phyloP scores from a whole-genome alignment of 2,797 vertebrate genomes.

The Halcyon badia region DNA sequence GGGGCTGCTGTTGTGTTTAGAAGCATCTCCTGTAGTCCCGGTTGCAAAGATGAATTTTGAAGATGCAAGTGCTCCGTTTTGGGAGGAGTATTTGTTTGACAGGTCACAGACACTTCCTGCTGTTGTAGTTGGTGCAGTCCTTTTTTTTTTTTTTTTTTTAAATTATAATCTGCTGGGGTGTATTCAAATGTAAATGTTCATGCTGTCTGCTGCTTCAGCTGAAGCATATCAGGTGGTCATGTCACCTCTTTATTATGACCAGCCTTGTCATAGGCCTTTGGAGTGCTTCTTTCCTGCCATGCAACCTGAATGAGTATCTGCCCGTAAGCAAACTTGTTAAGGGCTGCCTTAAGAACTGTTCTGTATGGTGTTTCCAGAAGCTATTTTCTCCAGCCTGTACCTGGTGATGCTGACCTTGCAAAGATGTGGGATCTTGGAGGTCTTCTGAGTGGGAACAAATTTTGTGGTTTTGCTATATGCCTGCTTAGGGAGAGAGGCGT shows the following conservation, averaged over 20 bases:
- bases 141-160: background rate
- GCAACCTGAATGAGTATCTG: conserved; percentile 50
- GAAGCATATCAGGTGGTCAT: background rate
- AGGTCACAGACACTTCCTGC: background rate
- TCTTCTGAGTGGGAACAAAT: background rate
- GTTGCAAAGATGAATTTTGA: background rate
- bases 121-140: background rate
- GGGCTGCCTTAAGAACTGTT: background rate
- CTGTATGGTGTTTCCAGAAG: background rate
- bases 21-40: background rate
- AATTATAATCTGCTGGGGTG: background rate
- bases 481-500: background rate
- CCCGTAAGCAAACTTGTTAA: background rate
- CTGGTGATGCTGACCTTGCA: background rate
- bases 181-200: conserved; percentile 68
- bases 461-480: background rate
- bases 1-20: background rate
- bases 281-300: conserved; percentile 37
- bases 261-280: conserved; percentile 57
- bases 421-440: background rate
- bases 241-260: conserved; percentile 44
- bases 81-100: background rate
- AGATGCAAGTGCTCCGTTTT: background rate
- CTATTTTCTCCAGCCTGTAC: background rate
- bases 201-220: conserved; percentile 66